Evolutionary conservation across 1,140 invertebrate genomes (phyloP), one percentile per base, ranked within the genome.

Genomic region (Drosophila paulistorum): DNA sequence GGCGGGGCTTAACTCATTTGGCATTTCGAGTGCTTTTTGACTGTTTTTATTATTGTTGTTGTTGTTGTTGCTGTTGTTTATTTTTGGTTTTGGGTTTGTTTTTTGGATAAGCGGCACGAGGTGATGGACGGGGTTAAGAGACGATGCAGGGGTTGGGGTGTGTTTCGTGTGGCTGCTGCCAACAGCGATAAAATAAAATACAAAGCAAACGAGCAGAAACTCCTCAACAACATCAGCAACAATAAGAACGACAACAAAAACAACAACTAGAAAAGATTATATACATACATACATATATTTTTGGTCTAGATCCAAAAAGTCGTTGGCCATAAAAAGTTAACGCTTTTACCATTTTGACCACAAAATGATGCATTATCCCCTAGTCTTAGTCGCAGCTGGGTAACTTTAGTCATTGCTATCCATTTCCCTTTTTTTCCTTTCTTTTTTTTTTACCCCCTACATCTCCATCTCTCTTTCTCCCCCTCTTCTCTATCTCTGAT

Each of bases 21-120:
- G 83, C 84, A 87, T 87, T 87, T 87, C 84, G 83, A 87, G 79
- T 87, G 83, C 83, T 87, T 89, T 87, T 89, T 87, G 83, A 89
- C 79, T 87, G 83, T 75, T 87, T 87, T 87, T 87, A 86, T 87
- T 87, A 77, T 85, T 85, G 77, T 85, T 85, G 14, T 9, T 45
- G 42, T 17, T 85, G 77, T 85, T 37, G 30, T 11, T 37, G 35
- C 10, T 48, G 45, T 51, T 51, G 45, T 77, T 72, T 71, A 71
- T 72, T 68, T 69, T 79, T 71, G 74, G 75, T 61, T 69, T 65
- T 45, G 17, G 67, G 72, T 59, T 71, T 71, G 20, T 61, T 63
- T 51, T 48, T 51, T 51, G 17, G 33, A 23, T 58, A 58, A 64
- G 37, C 39, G 61, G 64, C 58, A 20, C 9, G 13, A 59, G 14